phyloP scores from a whole-genome alignment of 2,797 vertebrate genomes.

The Urophycis tenuis region DNA sequence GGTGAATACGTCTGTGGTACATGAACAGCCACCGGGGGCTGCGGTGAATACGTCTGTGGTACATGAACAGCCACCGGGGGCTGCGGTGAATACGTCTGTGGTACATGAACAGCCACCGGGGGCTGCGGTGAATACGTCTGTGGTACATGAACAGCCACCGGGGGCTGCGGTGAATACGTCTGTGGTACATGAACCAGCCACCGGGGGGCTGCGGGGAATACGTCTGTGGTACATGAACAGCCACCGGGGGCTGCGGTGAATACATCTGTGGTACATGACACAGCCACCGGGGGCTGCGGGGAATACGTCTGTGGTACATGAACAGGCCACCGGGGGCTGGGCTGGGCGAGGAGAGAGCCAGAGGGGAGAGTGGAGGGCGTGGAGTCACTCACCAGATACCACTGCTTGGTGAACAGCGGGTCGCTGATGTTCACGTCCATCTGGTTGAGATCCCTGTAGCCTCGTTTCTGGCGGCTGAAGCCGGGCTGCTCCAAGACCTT shows the following conservation, averaged over 20 bases:
- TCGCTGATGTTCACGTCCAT: slow-evolving; percentile 95
- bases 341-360: not conserved
- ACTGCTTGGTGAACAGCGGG: slow-evolving; percentile 95
- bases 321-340: not conserved
- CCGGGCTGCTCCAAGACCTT: slow-evolving; percentile 85
- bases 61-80: not conserved
- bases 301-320: not conserved
- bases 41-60: not conserved
- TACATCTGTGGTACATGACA: not conserved
- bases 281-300: not conserved
- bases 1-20: too few species aligned
- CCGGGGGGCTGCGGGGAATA: not conserved
- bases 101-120: too few species aligned
- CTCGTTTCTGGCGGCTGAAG: slow-evolving; percentile 88
- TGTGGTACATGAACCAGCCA: too few species aligned
- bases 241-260: not conserved
- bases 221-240: not conserved
- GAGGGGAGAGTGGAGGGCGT: slow-evolving; percentile 36
- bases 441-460: slow-evolving; percentile 89
- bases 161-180: too few species aligned
- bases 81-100: too few species aligned
- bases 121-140: not conserved
- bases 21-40: too few species aligned
- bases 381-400: slow-evolving; percentile 90
- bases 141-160: not conserved